A percentile compares a stretch with the other conserved stretches of the same genome.
phyloP scores from a whole-genome alignment of 2,797 vertebrate genomes.

The Thalassophryne amazonica region DNA sequence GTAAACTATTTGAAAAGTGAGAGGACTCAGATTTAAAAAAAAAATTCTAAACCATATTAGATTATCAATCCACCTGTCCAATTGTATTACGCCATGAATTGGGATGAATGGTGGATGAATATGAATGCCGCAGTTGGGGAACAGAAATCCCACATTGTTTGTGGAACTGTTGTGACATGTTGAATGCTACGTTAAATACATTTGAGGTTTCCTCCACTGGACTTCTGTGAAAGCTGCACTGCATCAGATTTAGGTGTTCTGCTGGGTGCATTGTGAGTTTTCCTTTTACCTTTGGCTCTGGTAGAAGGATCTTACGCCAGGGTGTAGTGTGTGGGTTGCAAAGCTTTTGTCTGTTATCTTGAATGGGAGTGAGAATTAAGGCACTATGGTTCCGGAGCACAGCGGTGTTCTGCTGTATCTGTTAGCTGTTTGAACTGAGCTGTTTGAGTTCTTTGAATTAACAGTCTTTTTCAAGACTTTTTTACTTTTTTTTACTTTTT shows the following conservation, averaged over 20 bases:
- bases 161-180: conserved; percentile 48
- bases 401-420: too few relatives aligned
- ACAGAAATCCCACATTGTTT: conserved; percentile 34
- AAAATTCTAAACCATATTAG: conserved; percentile 61
- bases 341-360: conserved; percentile 22
- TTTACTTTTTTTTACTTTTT: too few relatives aligned
- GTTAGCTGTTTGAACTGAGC: too few relatives aligned
- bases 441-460: too few relatives aligned
- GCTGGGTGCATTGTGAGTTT: conserved; percentile 13
- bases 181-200: conserved; percentile 37
- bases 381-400: conserved; percentile 32
- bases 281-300: conserved; percentile 30
- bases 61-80: conserved; percentile 75
- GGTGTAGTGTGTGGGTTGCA: conserved; percentile 12
- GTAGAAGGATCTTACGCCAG: conserved; percentile 32
- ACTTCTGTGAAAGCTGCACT: conserved; percentile 11
- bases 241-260: conserved; percentile 1
- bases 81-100: conserved; percentile 45
- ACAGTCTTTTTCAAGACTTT: too few relatives aligned
- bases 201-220: conserved; percentile 6
- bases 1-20: conserved; percentile 75
- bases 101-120: conserved; percentile 46
- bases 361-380: conserved; percentile 29
- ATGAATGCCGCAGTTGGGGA: conserved; percentile 52
- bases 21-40: conserved; percentile 59